Conservation (phyloP, 2,797 vertebrate genomes). For the Hafferia zeledoni region DNA sequence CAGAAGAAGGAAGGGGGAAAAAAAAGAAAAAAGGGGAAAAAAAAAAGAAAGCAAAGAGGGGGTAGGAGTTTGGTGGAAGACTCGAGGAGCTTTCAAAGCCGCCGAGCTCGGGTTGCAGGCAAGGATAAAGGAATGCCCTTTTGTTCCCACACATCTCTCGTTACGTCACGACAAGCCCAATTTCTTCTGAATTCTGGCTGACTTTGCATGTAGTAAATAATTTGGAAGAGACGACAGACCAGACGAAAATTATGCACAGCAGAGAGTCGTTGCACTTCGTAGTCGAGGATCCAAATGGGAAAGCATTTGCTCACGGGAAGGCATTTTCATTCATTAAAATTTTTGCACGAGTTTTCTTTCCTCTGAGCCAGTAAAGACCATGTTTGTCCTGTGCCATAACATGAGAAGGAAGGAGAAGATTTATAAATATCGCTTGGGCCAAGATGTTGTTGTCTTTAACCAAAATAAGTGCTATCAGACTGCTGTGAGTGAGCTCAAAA, state of each 20-base stretch:
- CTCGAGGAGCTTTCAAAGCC: slow-evolving; percentile 69
- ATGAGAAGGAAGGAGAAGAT: background rate
- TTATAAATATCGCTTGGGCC: background rate
- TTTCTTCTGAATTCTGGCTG: slow-evolving; percentile 70
- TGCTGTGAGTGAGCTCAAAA: slow-evolving; percentile 28
- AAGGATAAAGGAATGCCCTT: slow-evolving; percentile 75
- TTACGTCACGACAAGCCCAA: slow-evolving; percentile 73
- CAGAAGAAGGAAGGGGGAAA: background rate
- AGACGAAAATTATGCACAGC: background rate
- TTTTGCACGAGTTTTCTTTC: background rate
- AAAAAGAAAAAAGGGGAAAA: too few species aligned
- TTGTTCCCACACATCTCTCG: slow-evolving; percentile 80
- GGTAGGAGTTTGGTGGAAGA: slow-evolving; percentile 62
- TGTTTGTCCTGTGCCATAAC: background rate
- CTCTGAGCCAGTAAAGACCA: background rate
- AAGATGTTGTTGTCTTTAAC: background rate
- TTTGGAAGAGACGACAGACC: background rate
- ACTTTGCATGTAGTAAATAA: slow-evolving; percentile 42
- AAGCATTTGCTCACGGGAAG: background rate
- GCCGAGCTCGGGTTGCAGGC: slow-evolving; percentile 72
- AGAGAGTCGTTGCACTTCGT: background rate
- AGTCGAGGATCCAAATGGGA: background rate
- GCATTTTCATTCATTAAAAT: background rate
- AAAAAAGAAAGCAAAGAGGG: background rate
- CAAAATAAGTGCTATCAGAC: background rate